Evolutionary conservation across 2,888 invertebrate genomes (phyloP), one percentile per base, ranked within the genome.

Genomic region (Siphlonurus alternatus): DNA sequence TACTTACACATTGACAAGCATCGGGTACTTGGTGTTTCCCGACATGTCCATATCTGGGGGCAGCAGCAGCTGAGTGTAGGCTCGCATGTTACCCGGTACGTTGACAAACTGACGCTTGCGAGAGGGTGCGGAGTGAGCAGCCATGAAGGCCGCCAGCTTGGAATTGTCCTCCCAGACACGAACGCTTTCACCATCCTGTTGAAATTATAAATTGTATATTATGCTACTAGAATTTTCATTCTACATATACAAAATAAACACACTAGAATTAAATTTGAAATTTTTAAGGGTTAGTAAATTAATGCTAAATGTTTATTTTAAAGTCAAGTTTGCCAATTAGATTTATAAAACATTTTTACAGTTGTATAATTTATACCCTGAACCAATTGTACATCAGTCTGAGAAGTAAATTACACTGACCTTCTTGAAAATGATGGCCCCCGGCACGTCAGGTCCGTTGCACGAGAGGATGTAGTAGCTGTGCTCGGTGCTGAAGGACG

Each of bases 1-100:
- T n/a, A 83, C 87, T 84, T 78, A 93, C 83, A 93, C 92, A 73
- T 89, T 87, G 65, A 93, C 84, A 38, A 93, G 76, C 77, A 93
- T 81, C 0, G 93, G 92, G 72, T 93, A 87, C 72, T 91, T 86
- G 1, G 82, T 85, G 24, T 76, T 74, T 25, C 85, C 85, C 53
- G 82, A 81, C 61, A 80, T 77, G 72, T 84, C 83, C 67, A 89
- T 80, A 70, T 88, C 83, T 0, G 83, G 81, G 0, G 93, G 93
- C 60, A 89, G 78, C 72, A 85, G 83, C 51, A 93, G 76, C 66
- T 83, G 79, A 0, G 90, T 91, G 67, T 87, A 85, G 1, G 90
- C 90, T 53, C 82, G 80, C 61, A 83, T 83, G 1, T 83, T 85
- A n/a, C 79, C 81, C 0, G 81, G 81, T 2, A 89, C 78, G 0